Evolutionary conservation across 1,140 invertebrate species (phyloP), one percentile per base, ranked within the genome.

Genomic region (Lanistes nyassanus): DNA sequence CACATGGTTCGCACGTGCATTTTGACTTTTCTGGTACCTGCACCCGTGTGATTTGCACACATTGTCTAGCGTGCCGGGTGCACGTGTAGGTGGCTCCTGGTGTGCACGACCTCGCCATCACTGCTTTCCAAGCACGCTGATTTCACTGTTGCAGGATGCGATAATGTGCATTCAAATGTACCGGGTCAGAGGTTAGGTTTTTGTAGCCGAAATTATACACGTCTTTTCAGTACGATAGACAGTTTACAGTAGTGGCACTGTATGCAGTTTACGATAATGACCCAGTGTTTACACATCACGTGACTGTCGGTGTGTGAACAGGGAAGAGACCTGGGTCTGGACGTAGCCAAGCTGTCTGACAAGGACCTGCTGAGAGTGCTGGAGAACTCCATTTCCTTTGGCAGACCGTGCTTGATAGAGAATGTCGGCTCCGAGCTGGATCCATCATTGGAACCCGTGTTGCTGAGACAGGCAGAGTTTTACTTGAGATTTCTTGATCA

Each of bases 271-370:
- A n/a, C n/a, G n/a, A n/a, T 53, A 23, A 53, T 23, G 23, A 13
- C 51, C 51, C 23, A 13, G 13, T 23, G 23, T 23, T 31, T 11
- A 60, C 56, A n/a, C 2, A 16, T 66, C 13, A 36, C 36, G 1
- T 31, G 23, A 34, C 9, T 66, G 37, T 31, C 0, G 23, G 7
- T 11, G 7, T 66, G 13, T 37, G 26, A 16, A 11, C 75, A 88
- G 89, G 89, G 90, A 79, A 92, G 93, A 87, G 91, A 95, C 34
- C 94, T 96, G 6, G 94, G 95, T 82, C 94, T 86, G 92, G 93
- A 47, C 93, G 96, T 90, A 31, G 91, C 29, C 89, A 92, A 90
- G 75, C 79, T 89, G 64, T 88, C 89, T 36, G 88, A 90, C 73
- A 86, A 84, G 75, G 89, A 90, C 76, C 94, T 95, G 93, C 78